Base-by-base conservation (phyloP, 2,113 vertebrate species). In the Tauraco erythrolophus region DNA sequence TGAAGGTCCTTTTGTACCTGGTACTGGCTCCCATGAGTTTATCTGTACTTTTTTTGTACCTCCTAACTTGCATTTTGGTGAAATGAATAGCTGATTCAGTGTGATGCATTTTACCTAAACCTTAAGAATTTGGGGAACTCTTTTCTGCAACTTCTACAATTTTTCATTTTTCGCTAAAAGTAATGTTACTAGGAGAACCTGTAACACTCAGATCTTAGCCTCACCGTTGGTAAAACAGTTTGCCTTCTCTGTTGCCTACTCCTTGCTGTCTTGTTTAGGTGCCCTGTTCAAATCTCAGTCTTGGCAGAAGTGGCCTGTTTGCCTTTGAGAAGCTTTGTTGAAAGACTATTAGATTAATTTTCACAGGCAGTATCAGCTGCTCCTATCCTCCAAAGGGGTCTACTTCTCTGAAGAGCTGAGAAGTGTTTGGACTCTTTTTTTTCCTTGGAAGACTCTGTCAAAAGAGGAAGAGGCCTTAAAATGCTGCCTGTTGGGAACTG, bases 391-490 rank as follows among this genome's bases (percentile, higher is more conserved):
- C 64, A 92, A 71, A 70, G 33, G 27, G n/a, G 45, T 82, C 65
- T 70, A n/a, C 61, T 82, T 81, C 45, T 75, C 1, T 5, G 53
- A 89, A 72, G 10, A 56, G 72, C 65, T 54, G 53, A 96, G 51
- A 66, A 68, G 51, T 35, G 12, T 64, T 89, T 94, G 84, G 86
- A 77, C 81, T 84, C 53, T 79, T 84, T 37, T 31, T 87, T 84
- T 53, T 33, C 31, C 74, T 80, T 45, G 58, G 25, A 82, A 94
- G 65, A 50, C 28, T 72, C 56, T 94, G 88, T 92, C 80, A 84
- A 68, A 84, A 94, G 88, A 92, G 68, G 71, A 92, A 50, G 75
- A 50, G 41, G 41, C 90, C 68, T 84, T 71, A 60, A 94, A 94
- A 79, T 3, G 2, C 72, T 72, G 92, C 45, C 81, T 91, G 92